Base-by-base conservation (phyloP, 2,888 invertebrate genomes). In the Standfussiana lucernea region DNA sequence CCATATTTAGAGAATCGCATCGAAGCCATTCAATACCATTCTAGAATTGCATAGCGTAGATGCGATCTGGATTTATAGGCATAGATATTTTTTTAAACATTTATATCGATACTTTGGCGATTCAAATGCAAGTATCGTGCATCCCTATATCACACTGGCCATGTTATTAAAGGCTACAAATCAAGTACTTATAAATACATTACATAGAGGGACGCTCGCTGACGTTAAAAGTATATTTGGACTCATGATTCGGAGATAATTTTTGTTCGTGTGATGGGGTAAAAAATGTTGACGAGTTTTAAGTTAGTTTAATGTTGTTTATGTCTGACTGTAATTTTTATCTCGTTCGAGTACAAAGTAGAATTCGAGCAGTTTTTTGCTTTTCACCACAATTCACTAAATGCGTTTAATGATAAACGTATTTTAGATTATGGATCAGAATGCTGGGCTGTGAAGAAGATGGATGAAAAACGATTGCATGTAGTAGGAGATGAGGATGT, bases 151-250 rank as follows among this genome's bases (percentile, higher is more conserved):
- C 86, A 89, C 87, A 85, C 75, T 86, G 77, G 86, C 89, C 86
- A 72, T 79, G 84, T 88, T 91, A 91, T 91, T 91, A 89, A 89
- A 85, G 86, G 91, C 91, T 88, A 93, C 93, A 93, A 93, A 93
- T 93, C 93, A 93, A 92, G 86, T 85, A 89, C 86, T 91, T 91
- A 89, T 90, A 89, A 83, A 87, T 81, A 85, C 73, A 77, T 85
- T 81, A 84, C 83, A 76, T 77, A 72, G 75, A 79, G 79, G 84
- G 86, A 82, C 72, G 82, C 45, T 72, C 72, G 70, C 62, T 72
- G 75, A 79, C 47, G 72, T 56, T 66, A 80, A 72, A 73, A 82
- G 61, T 67, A 32, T 67, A 75, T 76, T 77, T 78, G 59, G 28
- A 50, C 37, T 35, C 35, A 56, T 69, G 21, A 66, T 53, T 67